Base-by-base conservation (phyloP, 1,140 invertebrate genomes). In the Plectrocnemia conspersa region DNA sequence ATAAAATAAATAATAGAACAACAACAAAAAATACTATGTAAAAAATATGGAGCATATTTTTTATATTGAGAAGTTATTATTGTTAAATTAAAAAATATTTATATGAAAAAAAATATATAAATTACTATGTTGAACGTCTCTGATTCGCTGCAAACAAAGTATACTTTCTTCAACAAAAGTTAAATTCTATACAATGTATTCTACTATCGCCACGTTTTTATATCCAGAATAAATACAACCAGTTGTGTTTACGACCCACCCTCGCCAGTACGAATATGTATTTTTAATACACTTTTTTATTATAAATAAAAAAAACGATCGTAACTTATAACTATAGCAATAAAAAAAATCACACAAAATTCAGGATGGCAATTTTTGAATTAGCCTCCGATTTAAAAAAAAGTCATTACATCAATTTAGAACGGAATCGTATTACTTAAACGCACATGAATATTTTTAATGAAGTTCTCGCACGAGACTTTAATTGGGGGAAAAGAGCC, bases 381-480 rank as follows among this genome's bases (percentile, higher is more conserved):
- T 23, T 33, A 38, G 15, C 22, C 16, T 3, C 22, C 9, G 19
- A 11, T 15, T 3, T 13, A 11, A 33, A 29, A 47, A 47, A 29
- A 47, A 47, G 22, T 47, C 44, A 47, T 48, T 48, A 27, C 18
- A 22, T 29, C 18, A 48, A 48, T 48, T 48, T 22, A 48, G 36
- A 9, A n/a, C 29, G 2, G 25, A 40, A 40, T 40, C 18, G 22
- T 40, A 40, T 19, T 3, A 40, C 11, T 3, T 2, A 18, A 40
- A 40, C 2, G 5, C 36, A 40, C 36, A 40, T 19, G 22, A 18
- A 44, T 19, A 27, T 9, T 50, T 50, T 38, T 50, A 50, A 50
- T 50, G 47, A 50, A 50, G 47, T 50, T 50, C 47, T 50, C 32
- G 47, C 47, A 50, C 47, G 47, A 38, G 47, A 50, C 33, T 50